These are phyloP conservation scores for Metellina segmentata DNA, from an alignment of 2,888 invertebrate species.

Conservation along the genomic window DNA sequence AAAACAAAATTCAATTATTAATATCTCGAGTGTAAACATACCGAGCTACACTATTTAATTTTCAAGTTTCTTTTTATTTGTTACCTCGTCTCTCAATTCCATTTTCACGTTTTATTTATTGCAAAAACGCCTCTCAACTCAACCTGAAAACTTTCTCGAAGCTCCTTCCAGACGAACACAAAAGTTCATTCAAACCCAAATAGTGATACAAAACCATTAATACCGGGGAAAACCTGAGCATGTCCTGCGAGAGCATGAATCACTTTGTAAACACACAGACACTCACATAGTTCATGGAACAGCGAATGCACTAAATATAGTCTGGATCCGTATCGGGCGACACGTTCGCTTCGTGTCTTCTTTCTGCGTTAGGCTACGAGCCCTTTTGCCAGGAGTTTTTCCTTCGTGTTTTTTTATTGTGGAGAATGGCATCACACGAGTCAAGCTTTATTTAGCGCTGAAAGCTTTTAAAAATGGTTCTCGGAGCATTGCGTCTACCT, in stretches of 20 bases:
- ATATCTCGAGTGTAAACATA: too few relatives aligned
- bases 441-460: slow-evolving; percentile 63
- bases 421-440: slow-evolving; percentile 56
- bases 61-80: too few relatives aligned
- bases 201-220: neutral
- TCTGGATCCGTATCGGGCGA: slow-evolving; percentile 50
- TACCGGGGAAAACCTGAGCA: slow-evolving; percentile 27
- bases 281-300: slow-evolving; percentile 48
- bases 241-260: slow-evolving; percentile 33
- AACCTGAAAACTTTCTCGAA: neutral
- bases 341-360: slow-evolving; percentile 49
- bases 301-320: slow-evolving; percentile 54
- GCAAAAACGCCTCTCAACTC: too few relatives aligned
- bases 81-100: too few relatives aligned
- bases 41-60: too few relatives aligned
- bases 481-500: slow-evolving; percentile 42
- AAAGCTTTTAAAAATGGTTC: slow-evolving; percentile 20
- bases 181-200: neutral
- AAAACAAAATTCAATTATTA: too few relatives aligned
- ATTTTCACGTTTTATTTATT: too few relatives aligned
- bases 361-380: slow-evolving; percentile 40
- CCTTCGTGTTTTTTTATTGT: slow-evolving; percentile 20
- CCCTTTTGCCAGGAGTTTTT: slow-evolving; percentile 44
- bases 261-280: slow-evolving; percentile 59
- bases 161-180: neutral